A percentile compares a stretch with the other conserved stretches of the same genome.
phyloP scores from a whole-genome alignment of 2,888 invertebrate genomes.

The Nymphalis c-album region DNA sequence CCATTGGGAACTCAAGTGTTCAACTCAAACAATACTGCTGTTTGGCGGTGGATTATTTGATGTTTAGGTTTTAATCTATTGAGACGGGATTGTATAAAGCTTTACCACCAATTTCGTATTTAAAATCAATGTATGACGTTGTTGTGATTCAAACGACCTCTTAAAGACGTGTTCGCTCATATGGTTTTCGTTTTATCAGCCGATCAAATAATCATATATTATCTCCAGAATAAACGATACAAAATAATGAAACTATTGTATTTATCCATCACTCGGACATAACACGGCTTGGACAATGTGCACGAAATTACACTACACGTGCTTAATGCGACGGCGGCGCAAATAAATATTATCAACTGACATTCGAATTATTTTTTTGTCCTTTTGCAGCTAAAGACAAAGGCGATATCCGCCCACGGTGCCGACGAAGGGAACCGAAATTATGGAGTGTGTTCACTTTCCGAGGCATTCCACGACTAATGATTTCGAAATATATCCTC shows the following conservation, averaged over 20 bases:
- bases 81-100: too few species aligned
- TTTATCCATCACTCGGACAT: conserved; percentile 66
- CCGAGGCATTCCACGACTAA: conserved; percentile 75
- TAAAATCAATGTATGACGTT: not conserved
- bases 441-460: conserved; percentile 70
- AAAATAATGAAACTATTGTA: conserved; percentile 58
- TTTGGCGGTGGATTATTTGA: too few species aligned
- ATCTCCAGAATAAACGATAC: conserved; percentile 49
- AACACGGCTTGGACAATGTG: conserved; percentile 61
- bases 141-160: conserved; percentile 25
- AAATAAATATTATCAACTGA: conserved; percentile 75
- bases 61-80: too few species aligned
- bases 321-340: conserved; percentile 59
- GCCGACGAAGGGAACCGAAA: conserved; percentile 66
- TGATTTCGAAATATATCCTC: conserved; percentile 79
- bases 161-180: conserved; percentile 32
- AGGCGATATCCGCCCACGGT: conserved; percentile 75
- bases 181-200: conserved; percentile 28
- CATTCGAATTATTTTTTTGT: conserved; percentile 61
- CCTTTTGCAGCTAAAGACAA: conserved; percentile 72
- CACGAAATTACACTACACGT: conserved; percentile 68
- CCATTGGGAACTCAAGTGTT: too few species aligned
- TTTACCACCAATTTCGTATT: not conserved
- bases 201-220: conserved; percentile 25
- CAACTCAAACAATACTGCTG: too few species aligned